phyloP scores from a whole-genome alignment of 2,888 invertebrate species.

The Drosophila demipolita region DNA sequence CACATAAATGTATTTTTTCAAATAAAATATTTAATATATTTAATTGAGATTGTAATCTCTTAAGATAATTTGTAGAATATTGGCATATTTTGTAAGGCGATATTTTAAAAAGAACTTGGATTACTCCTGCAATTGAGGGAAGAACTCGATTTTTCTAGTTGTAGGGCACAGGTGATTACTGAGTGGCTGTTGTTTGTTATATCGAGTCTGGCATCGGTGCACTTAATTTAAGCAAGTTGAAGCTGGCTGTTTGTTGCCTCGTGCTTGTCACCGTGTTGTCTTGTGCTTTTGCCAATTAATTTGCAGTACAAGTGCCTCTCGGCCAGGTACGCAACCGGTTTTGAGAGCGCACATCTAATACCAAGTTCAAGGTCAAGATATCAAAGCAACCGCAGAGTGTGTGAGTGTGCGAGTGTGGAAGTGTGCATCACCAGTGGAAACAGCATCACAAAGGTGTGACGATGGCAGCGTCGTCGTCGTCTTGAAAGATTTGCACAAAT shows the following conservation, averaged over 20 bases:
- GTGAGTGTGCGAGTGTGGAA: conserved; percentile 6
- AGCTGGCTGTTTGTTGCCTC: conserved; percentile 28
- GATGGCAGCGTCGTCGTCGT: conserved; percentile 24
- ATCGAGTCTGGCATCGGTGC: conserved; percentile 6
- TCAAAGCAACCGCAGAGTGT: conserved; percentile 43
- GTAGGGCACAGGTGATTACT: not conserved
- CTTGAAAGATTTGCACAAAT: conserved; percentile 55
- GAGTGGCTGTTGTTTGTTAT: conserved; percentile 21
- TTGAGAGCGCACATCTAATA: conserved; percentile 73
- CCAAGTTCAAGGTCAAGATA: conserved; percentile 78
- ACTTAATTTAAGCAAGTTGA: conserved; percentile 26
- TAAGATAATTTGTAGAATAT: not conserved
- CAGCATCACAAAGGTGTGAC: conserved; percentile 70
- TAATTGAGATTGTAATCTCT: not conserved
- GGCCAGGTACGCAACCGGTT: conserved; percentile 57
- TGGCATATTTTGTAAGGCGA: not conserved
- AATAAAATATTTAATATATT: not conserved
- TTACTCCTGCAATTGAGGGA: not conserved
- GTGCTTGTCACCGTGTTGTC: conserved; percentile 63
- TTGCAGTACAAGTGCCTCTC: conserved; percentile 60
- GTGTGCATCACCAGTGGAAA: conserved; percentile 31
- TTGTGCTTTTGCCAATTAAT: conserved; percentile 60
- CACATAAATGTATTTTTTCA: not conserved
- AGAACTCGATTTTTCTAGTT: not conserved
- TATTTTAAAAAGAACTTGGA: not conserved